These are phyloP conservation scores for Peromyscus leucopus DNA, from an alignment of 2,113 vertebrate species.

Conservation along the genomic window DNA sequence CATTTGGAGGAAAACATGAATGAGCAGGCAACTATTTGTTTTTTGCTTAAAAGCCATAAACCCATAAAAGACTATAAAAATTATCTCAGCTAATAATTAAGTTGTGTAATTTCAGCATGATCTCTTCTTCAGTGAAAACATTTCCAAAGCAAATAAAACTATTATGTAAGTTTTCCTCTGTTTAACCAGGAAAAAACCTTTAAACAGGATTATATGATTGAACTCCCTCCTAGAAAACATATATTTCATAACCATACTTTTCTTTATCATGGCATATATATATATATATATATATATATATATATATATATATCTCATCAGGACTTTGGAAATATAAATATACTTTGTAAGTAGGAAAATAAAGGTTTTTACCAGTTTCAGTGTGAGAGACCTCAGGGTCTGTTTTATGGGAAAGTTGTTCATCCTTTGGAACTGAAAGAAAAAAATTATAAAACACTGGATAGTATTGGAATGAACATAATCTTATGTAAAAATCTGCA, in stretches of 20 bases:
- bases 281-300: no score
- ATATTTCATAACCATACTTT: conserved; percentile 23
- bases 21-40: neutral
- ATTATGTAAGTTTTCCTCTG: neutral
- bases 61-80: neutral
- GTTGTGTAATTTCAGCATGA: conserved; percentile 19
- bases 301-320: neutral
- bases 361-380: conserved; percentile 86
- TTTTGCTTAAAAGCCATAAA: conserved; percentile 8
- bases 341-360: conserved; percentile 45
- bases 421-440: conserved; percentile 85
- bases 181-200: neutral
- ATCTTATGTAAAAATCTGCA: neutral
- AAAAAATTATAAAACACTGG: conserved; percentile 69
- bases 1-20: neutral
- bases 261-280: neutral
- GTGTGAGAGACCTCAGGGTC: conserved; percentile 70
- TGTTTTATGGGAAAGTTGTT: conserved; percentile 78
- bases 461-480: neutral
- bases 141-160: conserved; percentile 11
- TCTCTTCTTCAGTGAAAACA: neutral
- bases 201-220: neutral
- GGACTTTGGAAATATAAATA: conserved; percentile 45
- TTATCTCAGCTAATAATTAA: conserved; percentile 9
- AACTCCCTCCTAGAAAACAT: conserved; percentile 4